These are phyloP conservation scores for Ditylenchus weischeri DNA, from an alignment of 2,888 invertebrate genomes.

Conservation along the genomic window DNA sequence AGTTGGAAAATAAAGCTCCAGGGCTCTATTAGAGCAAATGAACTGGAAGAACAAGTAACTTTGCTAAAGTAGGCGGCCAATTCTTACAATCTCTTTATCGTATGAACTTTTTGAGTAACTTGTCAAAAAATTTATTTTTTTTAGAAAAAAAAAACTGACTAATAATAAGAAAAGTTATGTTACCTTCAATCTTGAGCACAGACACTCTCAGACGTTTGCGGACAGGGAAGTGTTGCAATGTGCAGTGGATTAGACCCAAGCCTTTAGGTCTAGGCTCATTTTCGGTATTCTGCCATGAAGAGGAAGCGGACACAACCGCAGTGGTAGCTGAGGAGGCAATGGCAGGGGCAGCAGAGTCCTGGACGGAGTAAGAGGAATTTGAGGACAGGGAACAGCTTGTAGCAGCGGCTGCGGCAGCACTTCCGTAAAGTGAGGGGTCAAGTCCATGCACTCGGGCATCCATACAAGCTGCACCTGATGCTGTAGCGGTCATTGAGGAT, in stretches of 20 bases:
- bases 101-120: not conserved
- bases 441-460: conserved; percentile 10
- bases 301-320: conserved; percentile 11
- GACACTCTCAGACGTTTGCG: conserved; percentile 60
- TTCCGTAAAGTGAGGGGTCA: conserved; percentile 1
- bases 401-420: not conserved
- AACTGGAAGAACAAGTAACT: no score
- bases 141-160: conserved; percentile 10
- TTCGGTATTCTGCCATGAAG: conserved; percentile 29
- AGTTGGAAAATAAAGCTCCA: no score
- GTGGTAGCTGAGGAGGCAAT: not conserved
- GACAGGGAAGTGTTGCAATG: conserved; percentile 61
- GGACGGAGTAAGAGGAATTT: not conserved
- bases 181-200: conserved; percentile 53
- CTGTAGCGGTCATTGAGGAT: not conserved
- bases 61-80: no score
- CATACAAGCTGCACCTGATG: not conserved
- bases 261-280: conserved; percentile 48
- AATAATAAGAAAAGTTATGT: no score
- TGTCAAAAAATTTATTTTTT: not conserved
- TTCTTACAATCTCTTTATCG: no score
- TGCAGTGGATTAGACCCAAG: conserved; percentile 56
- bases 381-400: not conserved
- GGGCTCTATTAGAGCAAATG: no score
- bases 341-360: not conserved